A percentile compares a stretch with the other conserved stretches of the same genome.
These are phyloP conservation scores for Sylvietta virens DNA, from an alignment of 2,113 vertebrate genomes.

Conservation along the genomic window DNA sequence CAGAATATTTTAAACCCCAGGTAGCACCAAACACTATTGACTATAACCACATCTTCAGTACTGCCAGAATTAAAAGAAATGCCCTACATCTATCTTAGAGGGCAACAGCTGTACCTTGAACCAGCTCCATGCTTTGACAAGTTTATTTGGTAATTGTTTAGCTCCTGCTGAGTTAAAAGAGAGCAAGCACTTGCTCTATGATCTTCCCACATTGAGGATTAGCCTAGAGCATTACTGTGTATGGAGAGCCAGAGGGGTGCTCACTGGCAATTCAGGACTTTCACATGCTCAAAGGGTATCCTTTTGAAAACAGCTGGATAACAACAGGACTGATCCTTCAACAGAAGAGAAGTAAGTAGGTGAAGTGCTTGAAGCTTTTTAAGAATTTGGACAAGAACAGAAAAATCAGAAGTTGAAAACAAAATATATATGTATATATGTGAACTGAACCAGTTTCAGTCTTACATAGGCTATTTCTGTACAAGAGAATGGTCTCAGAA, in stretches of 20 bases:
- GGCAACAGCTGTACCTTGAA: background rate
- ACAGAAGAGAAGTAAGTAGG: background rate
- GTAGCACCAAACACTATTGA: background rate
- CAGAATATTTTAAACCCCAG: background rate
- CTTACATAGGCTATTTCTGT: background rate
- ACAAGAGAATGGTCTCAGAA: background rate
- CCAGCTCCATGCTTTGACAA: accelerated
- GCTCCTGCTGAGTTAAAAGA: background rate
- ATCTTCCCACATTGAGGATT: background rate
- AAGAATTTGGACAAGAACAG: background rate
- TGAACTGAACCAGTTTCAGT: background rate
- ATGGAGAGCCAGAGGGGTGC: accelerated
- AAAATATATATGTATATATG: accelerated
- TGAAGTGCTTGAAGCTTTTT: background rate
- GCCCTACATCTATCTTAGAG: background rate
- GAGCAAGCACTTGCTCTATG: background rate
- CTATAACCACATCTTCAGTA: background rate
- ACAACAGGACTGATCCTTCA: background rate
- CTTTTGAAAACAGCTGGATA: background rate
- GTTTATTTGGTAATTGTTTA: background rate
- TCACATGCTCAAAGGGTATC: accelerated
- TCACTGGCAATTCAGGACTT: background rate
- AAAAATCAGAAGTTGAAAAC: background rate
- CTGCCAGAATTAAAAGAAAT: background rate
- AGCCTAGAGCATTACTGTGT: background rate